These are phyloP conservation scores for Epizoanthus ramosus DNA, from an alignment of 92 coral and sea anemone species.

Conservation along the genomic window DNA sequence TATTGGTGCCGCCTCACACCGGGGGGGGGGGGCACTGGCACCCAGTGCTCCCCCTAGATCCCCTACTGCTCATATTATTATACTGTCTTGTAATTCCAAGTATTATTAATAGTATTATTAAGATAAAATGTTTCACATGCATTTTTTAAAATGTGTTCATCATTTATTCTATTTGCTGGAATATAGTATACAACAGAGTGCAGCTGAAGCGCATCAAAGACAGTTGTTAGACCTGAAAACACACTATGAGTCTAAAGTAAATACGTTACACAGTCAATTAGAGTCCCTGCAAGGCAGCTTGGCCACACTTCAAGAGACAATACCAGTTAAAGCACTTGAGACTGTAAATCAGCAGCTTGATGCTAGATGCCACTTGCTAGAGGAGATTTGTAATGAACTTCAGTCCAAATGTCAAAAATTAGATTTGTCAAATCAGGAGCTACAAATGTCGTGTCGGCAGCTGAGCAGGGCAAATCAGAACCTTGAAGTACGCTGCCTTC, in stretches of 20 bases:
- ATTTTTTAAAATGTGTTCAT: background rate
- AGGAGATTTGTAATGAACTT: constrained; percentile 77
- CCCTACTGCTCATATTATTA: no score
- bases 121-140: no score
- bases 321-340: constrained; percentile 81
- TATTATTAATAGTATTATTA: no score
- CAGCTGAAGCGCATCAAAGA: constrained; percentile 8
- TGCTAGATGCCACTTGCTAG: constrained; percentile 75
- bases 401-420: constrained; percentile 66
- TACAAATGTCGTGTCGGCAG: constrained; percentile 67
- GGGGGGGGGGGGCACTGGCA: no score
- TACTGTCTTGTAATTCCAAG: no score
- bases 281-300: constrained; percentile 61
- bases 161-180: background rate
- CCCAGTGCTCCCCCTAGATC: no score
- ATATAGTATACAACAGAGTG: constrained; percentile 13
- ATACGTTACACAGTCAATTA: constrained; percentile 64
- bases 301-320: constrained; percentile 70
- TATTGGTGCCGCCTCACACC: no score
- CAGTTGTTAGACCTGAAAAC: constrained; percentile 53
- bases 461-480: constrained; percentile 73
- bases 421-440: constrained; percentile 68
- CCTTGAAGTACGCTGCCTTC: constrained; percentile 75
- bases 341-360: constrained; percentile 77
- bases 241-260: constrained; percentile 72